These are phyloP conservation scores for Schizaphis graminum DNA, from an alignment of 2,888 invertebrate species.

Conservation along the genomic window DNA sequence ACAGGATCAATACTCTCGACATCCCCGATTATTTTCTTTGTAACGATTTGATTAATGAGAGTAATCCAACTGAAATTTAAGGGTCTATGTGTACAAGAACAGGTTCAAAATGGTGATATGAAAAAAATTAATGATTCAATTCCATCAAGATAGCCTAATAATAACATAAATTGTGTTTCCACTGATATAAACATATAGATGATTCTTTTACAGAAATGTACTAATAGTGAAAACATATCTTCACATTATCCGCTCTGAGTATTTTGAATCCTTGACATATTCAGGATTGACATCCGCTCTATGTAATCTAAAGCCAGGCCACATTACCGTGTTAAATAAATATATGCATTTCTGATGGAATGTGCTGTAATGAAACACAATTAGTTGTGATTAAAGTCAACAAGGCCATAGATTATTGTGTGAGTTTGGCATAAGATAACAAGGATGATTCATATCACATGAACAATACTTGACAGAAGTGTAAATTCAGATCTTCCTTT, in stretches of 20 bases:
- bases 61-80: background rate
- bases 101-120: background rate
- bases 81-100: background rate
- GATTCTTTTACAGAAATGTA: background rate
- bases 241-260: background rate
- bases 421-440: background rate
- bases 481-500: background rate
- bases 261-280: background rate
- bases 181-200: background rate
- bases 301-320: background rate
- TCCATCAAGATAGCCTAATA: background rate
- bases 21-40: background rate
- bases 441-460: background rate
- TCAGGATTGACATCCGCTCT: background rate
- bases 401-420: background rate
- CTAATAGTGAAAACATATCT: background rate
- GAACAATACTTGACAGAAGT: background rate
- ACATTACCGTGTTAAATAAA: background rate
- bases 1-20: background rate
- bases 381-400: background rate
- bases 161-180: background rate
- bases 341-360: background rate
- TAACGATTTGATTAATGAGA: background rate
- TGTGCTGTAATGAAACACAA: background rate
- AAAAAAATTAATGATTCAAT: background rate